Conservation (phyloP, 2,113 vertebrate species). For the Pelusios castaneus region DNA sequence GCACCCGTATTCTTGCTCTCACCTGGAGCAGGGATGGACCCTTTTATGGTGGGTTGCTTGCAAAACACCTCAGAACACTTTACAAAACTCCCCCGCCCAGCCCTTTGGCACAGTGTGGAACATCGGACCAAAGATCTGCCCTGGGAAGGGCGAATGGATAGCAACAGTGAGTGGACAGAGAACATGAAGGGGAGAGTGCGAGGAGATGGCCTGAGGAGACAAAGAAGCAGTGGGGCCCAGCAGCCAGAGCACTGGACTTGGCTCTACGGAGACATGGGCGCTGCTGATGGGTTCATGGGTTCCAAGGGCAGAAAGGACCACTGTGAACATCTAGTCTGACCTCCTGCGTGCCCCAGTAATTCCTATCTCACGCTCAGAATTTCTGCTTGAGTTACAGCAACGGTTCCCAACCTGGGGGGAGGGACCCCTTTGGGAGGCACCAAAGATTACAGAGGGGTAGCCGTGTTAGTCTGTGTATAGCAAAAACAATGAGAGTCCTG, state of each 20-base stretch:
- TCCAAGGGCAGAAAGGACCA: accelerated
- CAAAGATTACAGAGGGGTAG: no score
- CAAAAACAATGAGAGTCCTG: no score
- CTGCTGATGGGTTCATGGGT: background rate
- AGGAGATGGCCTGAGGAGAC: background rate
- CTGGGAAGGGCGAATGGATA: background rate
- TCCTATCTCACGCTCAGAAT: background rate
- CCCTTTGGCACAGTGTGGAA: background rate
- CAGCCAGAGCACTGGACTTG: background rate
- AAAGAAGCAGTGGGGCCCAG: background rate
- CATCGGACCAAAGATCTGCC: background rate
- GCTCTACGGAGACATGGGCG: background rate
- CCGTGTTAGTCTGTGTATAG: no score
- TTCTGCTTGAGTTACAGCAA: background rate
- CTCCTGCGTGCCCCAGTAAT: background rate
- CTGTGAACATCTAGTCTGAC: background rate
- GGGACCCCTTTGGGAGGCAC: no score
- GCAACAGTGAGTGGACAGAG: background rate
- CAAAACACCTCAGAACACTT: background rate
- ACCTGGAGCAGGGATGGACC: background rate
- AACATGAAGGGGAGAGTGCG: background rate
- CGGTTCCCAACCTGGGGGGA: no score
- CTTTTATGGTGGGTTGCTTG: background rate
- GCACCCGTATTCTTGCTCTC: background rate
- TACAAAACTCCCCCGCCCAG: background rate